Conservation (phyloP, 2,797 vertebrate species). For the Knipowitschia caucasica region DNA sequence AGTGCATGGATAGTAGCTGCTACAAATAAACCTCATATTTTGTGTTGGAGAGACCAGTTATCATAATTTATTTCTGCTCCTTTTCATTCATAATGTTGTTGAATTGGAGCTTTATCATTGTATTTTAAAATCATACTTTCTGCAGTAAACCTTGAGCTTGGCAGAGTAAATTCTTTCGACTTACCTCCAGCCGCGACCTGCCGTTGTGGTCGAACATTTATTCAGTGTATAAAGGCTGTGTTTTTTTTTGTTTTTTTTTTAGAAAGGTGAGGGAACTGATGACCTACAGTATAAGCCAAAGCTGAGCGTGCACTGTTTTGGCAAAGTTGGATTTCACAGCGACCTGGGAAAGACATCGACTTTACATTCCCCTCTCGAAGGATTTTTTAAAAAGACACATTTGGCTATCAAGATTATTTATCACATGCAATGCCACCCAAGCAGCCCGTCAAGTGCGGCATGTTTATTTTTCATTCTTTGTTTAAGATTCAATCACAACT, state of each 20-base stretch:
- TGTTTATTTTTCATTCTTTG: slow-evolving; percentile 57
- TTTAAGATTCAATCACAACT: slow-evolving; percentile 55
- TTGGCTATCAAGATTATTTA: slow-evolving; percentile 58
- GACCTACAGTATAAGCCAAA: slow-evolving; percentile 40
- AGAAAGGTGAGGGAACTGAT: slow-evolving; percentile 39
- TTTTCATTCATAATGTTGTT: no score
- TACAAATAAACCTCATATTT: no score
- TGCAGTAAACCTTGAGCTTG: slow-evolving; percentile 15
- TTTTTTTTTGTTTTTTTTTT: slow-evolving; percentile 47
- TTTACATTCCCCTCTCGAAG: slow-evolving; percentile 9
- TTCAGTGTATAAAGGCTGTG: slow-evolving; percentile 26
- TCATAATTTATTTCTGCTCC: no score
- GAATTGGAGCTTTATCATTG: no score
- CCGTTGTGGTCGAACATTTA: slow-evolving; percentile 29
- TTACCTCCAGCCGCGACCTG: slow-evolving; percentile 13
- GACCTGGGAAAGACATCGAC: slow-evolving; percentile 24
- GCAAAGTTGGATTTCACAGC: slow-evolving; percentile 34
- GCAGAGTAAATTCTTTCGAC: slow-evolving; percentile 13
- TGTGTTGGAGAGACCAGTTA: no score
- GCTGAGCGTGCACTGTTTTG: slow-evolving; percentile 45
- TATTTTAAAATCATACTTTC: no score
- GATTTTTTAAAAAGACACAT: not conserved
- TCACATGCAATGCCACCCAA: slow-evolving; percentile 58
- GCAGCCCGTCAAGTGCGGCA: slow-evolving; percentile 51
- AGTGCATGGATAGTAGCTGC: no score